phyloP scores from a whole-genome alignment of 2,888 invertebrate genomes.

The Creontiades dilutus region DNA sequence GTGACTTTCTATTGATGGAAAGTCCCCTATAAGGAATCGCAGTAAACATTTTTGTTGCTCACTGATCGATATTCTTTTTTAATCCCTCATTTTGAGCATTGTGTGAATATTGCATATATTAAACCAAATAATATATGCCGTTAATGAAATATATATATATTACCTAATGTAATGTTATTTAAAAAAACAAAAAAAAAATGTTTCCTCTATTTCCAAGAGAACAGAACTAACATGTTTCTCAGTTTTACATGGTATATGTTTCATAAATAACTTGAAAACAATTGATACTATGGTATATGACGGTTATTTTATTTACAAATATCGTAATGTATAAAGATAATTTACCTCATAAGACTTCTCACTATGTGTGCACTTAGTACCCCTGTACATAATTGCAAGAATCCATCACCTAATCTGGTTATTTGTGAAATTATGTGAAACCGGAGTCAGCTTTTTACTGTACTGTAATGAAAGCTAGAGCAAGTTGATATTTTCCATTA shows the following conservation, averaged over 20 bases:
- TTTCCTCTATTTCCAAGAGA: conserved; percentile 3
- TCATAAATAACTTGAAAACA: conserved; percentile 56
- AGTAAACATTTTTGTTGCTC: conserved; percentile 2
- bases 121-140: conserved; percentile 1
- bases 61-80: conserved; percentile 27
- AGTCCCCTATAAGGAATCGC: conserved; percentile 21
- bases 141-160: conserved; percentile 34
- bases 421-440: background rate
- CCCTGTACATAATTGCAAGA: conserved; percentile 46
- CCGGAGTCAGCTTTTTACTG: background rate
- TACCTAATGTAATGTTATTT: conserved; percentile 11
- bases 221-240: conserved; percentile 33
- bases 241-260: conserved; percentile 42
- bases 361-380: conserved; percentile 51
- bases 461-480: background rate
- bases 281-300: conserved; percentile 38
- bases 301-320: conserved; percentile 57
- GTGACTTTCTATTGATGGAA: background rate
- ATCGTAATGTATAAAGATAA: conserved; percentile 62
- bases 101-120: conserved; percentile 9
- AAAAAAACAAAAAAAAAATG: too few relatives aligned
- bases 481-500: background rate
- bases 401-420: conserved; percentile 24
- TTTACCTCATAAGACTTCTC: conserved; percentile 62
- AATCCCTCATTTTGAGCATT: conserved; percentile 17